A percentile compares a stretch with the other conserved stretches of the same genome.
These are phyloP conservation scores for Dallia pectoralis DNA, from an alignment of 2,797 vertebrate genomes.

Conservation along the genomic window DNA sequence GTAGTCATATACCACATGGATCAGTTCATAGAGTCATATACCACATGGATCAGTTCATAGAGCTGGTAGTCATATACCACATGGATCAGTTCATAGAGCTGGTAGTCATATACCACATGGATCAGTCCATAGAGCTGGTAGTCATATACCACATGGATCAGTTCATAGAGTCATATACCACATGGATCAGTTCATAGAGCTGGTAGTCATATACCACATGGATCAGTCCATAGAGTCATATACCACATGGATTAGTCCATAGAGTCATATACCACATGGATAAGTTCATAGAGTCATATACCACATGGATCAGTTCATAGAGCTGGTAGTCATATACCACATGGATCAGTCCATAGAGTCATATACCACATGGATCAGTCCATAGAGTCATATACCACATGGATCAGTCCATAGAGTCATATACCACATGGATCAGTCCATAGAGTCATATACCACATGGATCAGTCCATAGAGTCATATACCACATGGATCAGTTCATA, in stretches of 20 bases:
- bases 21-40: too few species aligned
- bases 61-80: background rate
- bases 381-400: background rate
- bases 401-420: too few species aligned
- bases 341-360: too few species aligned
- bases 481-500: background rate
- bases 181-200: too few species aligned
- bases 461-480: too few species aligned
- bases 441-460: background rate
- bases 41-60: background rate
- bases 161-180: background rate
- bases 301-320: background rate
- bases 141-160: background rate
- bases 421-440: background rate
- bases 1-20: background rate
- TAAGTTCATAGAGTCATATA: too few species aligned
- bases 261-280: background rate
- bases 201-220: background rate
- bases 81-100: too few species aligned
- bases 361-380: background rate
- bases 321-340: background rate
- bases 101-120: background rate
- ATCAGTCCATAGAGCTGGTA: too few species aligned
- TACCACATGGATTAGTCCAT: background rate
- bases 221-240: too few species aligned